Conservation (phyloP, 2,797 vertebrate genomes). For the Clarias platycephalus region DNA sequence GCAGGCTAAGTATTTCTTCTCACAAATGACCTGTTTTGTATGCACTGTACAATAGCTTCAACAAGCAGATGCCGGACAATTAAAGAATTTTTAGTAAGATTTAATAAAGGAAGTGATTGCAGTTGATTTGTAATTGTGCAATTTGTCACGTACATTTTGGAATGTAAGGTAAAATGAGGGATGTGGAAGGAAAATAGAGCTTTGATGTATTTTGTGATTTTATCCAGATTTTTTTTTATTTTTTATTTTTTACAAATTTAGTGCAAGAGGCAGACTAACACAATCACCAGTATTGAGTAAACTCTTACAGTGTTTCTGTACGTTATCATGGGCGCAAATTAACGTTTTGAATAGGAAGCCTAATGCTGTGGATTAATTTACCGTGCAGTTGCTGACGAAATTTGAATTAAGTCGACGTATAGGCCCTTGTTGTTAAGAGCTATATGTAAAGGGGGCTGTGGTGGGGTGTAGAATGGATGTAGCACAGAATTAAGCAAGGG, state of each 20-base stretch:
- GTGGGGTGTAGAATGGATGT: background rate
- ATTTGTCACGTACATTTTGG: constrained; percentile 68
- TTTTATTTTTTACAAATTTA: background rate
- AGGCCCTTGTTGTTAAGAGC: background rate
- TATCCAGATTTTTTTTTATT: constrained; percentile 1
- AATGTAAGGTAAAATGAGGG: constrained; percentile 60
- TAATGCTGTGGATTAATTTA: background rate
- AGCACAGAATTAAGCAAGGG: background rate
- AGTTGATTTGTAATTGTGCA: constrained; percentile 91
- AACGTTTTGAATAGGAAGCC: background rate
- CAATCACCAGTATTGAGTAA: background rate
- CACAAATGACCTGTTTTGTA: constrained; percentile 96
- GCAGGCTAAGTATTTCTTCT: constrained; percentile 99
- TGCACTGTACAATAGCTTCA: constrained; percentile 92
- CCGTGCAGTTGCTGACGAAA: background rate
- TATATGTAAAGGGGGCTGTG: background rate
- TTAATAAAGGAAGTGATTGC: constrained; percentile 94
- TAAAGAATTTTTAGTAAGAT: constrained; percentile 96
- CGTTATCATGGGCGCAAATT: background rate
- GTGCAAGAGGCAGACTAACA: background rate
- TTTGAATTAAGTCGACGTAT: background rate
- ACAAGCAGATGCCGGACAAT: constrained; percentile 95
- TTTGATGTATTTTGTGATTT: constrained; percentile 2
- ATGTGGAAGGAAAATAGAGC: constrained; percentile 52
- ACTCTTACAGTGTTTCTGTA: background rate